These are phyloP conservation scores for Meteorus colon DNA, from an alignment of 2,888 invertebrate genomes.

Conservation along the genomic window DNA sequence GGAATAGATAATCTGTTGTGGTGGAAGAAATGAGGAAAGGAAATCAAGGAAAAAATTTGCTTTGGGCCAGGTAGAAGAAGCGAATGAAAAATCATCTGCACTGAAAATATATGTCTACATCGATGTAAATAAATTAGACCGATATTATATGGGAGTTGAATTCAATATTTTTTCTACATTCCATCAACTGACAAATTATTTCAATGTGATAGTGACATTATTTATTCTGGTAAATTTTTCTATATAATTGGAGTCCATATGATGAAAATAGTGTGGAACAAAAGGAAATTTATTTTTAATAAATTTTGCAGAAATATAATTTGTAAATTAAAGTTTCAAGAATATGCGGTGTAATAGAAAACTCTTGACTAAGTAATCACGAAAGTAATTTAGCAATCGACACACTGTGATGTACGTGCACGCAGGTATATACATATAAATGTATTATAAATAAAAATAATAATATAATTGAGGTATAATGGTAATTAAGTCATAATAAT, in stretches of 20 bases:
- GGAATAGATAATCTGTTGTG: slow-evolving; percentile 10
- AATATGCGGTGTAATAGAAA: neutral
- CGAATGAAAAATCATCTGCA: slow-evolving; percentile 29
- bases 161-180: slow-evolving; percentile 9
- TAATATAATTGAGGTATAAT: slow-evolving; percentile 11
- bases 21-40: neutral
- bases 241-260: too few species aligned
- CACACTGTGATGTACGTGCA: neutral
- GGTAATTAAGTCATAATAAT: slow-evolving; percentile 9
- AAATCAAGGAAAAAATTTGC: neutral
- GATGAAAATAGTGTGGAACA: too few species aligned
- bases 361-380: neutral
- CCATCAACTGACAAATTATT: neutral
- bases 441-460: neutral
- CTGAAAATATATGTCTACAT: slow-evolving; percentile 31
- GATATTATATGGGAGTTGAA: slow-evolving; percentile 32
- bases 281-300: neutral
- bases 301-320: neutral
- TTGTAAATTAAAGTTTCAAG: neutral
- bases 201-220: too few species aligned
- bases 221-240: too few species aligned
- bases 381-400: neutral
- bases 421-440: neutral
- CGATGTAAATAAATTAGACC: slow-evolving; percentile 11
- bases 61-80: neutral